Percentiles rank a stretch among this genome's conserved stretches.
Evolutionary conservation across 1,140 invertebrate genomes (phyloP).

Genomic region (Maniola jurtina): DNA sequence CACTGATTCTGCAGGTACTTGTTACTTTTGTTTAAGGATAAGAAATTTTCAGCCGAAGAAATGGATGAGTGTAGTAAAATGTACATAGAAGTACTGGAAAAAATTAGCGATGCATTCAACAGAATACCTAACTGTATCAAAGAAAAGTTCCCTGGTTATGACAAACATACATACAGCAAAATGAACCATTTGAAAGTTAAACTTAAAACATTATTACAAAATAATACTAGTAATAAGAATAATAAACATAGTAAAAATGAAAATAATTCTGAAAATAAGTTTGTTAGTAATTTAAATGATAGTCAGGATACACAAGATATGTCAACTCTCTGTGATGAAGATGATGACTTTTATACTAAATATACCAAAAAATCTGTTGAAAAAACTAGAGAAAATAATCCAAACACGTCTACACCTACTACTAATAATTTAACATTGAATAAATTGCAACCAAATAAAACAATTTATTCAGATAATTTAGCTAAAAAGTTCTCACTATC

Average conservation of each 20-base stretch:
- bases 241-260: background rate
- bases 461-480: conserved; percentile 42
- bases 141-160: conserved; percentile 67
- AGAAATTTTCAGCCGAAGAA: conserved; percentile 39
- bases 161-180: conserved; percentile 57
- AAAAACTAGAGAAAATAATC: conserved; percentile 21
- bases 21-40: conserved; percentile 42
- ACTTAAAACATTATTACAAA: conserved; percentile 47
- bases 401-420: conserved; percentile 50
- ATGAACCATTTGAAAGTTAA: conserved; percentile 57
- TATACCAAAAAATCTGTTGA: conserved; percentile 23
- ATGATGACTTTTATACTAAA: conserved; percentile 42
- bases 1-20: too few species aligned
- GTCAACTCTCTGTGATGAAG: conserved; percentile 16
- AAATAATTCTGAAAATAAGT: conserved; percentile 8
- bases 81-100: conserved; percentile 72
- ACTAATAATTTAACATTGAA: conserved; percentile 37
- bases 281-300: conserved; percentile 21
- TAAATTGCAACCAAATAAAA: conserved; percentile 37
- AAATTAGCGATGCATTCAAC: conserved; percentile 66
- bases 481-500: conserved; percentile 48
- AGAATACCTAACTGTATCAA: conserved; percentile 68
- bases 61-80: conserved; percentile 61
- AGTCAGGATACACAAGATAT: conserved; percentile 36
- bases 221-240: conserved; percentile 26